phyloP scores from a whole-genome alignment of 64 coral and sea anemone genomes.

The Montipora cactus region DNA sequence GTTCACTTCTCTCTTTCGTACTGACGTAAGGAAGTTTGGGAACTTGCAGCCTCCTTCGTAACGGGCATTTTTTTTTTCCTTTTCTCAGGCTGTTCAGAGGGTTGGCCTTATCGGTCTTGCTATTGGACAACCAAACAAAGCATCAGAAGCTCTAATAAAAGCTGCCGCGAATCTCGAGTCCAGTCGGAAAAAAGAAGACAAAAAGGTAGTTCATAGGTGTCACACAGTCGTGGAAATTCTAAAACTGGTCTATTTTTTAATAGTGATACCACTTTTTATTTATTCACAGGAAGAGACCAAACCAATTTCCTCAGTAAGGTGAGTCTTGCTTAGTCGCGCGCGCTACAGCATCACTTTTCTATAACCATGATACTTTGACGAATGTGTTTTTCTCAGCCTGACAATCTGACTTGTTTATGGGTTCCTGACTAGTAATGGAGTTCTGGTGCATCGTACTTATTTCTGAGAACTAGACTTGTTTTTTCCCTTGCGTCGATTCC shows the following conservation, averaged over 20 bases:
- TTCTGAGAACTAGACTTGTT: no score
- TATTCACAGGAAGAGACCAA: constrained; percentile 4
- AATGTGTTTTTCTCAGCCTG: no score
- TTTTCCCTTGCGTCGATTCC: no score
- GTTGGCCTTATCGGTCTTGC: constrained; percentile 88
- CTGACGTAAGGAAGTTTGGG: not conserved
- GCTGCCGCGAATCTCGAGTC: constrained; percentile 30
- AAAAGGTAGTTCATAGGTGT: constrained; percentile 46
- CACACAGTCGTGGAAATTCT: not conserved
- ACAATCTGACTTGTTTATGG: no score
- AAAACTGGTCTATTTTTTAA: not conserved
- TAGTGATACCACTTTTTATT: not conserved
- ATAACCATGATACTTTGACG: no score
- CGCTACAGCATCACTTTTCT: no score
- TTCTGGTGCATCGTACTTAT: no score
- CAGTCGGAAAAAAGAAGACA: constrained; percentile 38
- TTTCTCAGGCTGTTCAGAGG: constrained; percentile 89
- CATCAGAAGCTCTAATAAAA: constrained; percentile 90
- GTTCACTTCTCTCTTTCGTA: no score
- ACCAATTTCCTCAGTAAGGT: not conserved
- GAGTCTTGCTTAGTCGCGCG: not conserved
- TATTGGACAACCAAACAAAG: constrained; percentile 89
- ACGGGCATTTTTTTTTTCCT: not conserved
- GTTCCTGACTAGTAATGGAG: no score
- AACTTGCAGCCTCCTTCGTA: not conserved